Conservation (phyloP, 2,797 vertebrate genomes). For the Fistularia commersonii region DNA sequence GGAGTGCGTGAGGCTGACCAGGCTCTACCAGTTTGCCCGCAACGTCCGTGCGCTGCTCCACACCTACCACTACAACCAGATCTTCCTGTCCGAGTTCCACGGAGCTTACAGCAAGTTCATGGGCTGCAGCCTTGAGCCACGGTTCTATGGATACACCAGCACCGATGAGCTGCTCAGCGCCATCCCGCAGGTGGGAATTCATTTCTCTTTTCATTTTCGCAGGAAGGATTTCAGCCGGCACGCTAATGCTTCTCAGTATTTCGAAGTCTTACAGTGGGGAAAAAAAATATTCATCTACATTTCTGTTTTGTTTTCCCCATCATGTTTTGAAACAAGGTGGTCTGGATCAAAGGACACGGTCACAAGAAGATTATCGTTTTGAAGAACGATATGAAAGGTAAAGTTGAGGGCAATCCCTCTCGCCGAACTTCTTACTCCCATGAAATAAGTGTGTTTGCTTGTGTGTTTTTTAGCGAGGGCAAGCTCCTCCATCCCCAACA, state of each 20-base stretch:
- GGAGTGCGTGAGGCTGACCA: constrained; percentile 87
- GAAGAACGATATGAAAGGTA: constrained; percentile 99
- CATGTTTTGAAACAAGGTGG: constrained; percentile 75
- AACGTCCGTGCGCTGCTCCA: constrained; percentile 88
- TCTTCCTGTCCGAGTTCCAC: constrained; percentile 92
- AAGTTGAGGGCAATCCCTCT: constrained; percentile 21
- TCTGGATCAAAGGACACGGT: constrained; percentile 98
- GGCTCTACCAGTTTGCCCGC: constrained; percentile 90
- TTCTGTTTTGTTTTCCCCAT: neutral
- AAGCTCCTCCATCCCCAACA: constrained; percentile 56
- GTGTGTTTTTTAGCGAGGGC: constrained; percentile 54
- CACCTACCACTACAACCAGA: constrained; percentile 98
- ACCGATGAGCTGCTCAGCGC: constrained; percentile 90
- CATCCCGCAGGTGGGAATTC: constrained; percentile 84
- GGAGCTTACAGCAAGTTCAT: constrained; percentile 89
- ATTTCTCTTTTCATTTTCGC: neutral
- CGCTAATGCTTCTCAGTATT: too few species aligned
- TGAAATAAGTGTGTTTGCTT: neutral
- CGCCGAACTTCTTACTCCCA: neutral
- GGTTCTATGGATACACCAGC: constrained; percentile 81
- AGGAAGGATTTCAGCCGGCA: too few species aligned
- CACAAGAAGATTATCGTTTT: constrained; percentile 98
- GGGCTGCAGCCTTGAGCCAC: constrained; percentile 81
- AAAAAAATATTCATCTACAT: neutral
- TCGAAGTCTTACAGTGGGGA: too few species aligned